Percentiles rank a stretch among this genome's conserved stretches.
phyloP scores from a whole-genome alignment of 2,113 vertebrate species.

The Xenopus tropicalis region UCB_Xtro_10.0 CM004449.2:49443001-49443500 shows the following conservation, averaged over 20 bases:
- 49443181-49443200: not conserved
- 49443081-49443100: too few species aligned
- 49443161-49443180: too few species aligned
- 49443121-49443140: too few species aligned
- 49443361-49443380: not conserved
- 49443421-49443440: not conserved
- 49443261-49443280: constrained; percentile 47
- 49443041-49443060: too few species aligned
- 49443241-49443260: constrained; percentile 28
- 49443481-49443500: not conserved
- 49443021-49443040: too few species aligned
- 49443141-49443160: too few species aligned
- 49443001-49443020: too few species aligned
- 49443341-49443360: constrained; percentile 48
- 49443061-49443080: too few species aligned
- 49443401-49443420: constrained; percentile 38
- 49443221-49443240: constrained; percentile 53
- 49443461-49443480: not conserved
- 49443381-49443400: constrained; percentile 29
- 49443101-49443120: too few species aligned
- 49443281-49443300: constrained; percentile 46
- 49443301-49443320: constrained; percentile 36
- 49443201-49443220: constrained; percentile 47
- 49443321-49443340: constrained; percentile 37
- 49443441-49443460: not conserved